Conservation (phyloP, 2,888 invertebrate species). For the Oxycera nigricornis region DNA sequence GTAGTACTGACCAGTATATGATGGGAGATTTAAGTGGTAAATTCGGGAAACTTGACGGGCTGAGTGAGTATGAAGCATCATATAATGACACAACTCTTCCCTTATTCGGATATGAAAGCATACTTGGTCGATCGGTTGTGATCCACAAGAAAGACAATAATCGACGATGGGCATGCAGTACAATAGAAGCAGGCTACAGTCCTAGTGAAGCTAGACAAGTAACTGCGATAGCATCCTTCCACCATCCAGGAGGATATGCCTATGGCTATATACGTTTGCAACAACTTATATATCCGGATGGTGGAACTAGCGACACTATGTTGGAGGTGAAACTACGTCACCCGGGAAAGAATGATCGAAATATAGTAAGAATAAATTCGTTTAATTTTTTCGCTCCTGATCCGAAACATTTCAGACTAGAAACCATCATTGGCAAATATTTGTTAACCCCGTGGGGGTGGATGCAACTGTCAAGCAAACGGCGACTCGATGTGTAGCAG, state of each 20-base stretch:
- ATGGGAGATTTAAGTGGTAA: conserved; percentile 87
- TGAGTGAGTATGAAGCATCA: conserved; percentile 65
- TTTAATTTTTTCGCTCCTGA: not conserved
- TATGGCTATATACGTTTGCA: conserved; percentile 87
- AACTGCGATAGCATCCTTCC: conserved; percentile 88
- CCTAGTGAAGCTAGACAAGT: conserved; percentile 86
- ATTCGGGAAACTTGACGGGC: conserved; percentile 77
- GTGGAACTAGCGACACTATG: conserved; percentile 85
- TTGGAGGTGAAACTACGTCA: conserved; percentile 90
- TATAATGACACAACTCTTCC: conserved; percentile 85
- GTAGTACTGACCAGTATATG: conserved; percentile 86
- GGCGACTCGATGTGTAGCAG: conserved; percentile 84
- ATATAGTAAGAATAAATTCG: conserved; percentile 66
- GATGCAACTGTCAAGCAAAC: conserved; percentile 85
- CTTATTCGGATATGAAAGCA: conserved; percentile 80
- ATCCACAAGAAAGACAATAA: conserved; percentile 74
- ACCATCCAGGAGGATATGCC: conserved; percentile 84
- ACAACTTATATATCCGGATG: conserved; percentile 86
- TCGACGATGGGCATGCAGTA: conserved; percentile 83
- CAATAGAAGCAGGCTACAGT: conserved; percentile 85
- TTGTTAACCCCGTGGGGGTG: conserved; percentile 89
- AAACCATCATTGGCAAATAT: conserved; percentile 89
- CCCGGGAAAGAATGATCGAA: conserved; percentile 84
- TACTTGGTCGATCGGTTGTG: conserved; percentile 86
- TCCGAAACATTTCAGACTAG: conserved; percentile 66